A percentile compares a stretch with the other conserved stretches of the same genome.
Evolutionary conservation across 2,113 vertebrate genomes (phyloP).

Genomic region (Tetrao urogallus): DNA sequence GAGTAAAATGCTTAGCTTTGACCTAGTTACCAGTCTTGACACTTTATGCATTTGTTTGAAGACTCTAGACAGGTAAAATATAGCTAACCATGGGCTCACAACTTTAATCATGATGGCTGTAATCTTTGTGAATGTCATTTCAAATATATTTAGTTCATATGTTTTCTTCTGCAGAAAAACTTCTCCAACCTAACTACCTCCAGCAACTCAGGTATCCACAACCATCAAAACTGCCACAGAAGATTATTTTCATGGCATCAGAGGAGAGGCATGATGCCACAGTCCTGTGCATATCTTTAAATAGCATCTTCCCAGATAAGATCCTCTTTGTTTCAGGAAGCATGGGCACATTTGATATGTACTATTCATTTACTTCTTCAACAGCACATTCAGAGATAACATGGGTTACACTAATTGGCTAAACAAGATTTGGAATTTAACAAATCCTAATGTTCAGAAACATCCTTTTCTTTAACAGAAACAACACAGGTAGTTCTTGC

Average conservation of each 20-base stretch:
- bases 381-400: constrained; percentile 35
- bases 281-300: constrained; percentile 28
- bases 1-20: constrained; percentile 15
- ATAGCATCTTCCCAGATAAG: constrained; percentile 35
- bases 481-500: background rate
- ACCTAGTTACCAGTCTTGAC: background rate
- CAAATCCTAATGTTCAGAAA: constrained; percentile 31
- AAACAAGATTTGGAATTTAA: constrained; percentile 55
- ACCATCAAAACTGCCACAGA: constrained; percentile 32
- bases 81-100: background rate
- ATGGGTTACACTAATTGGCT: constrained; percentile 44
- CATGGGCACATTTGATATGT: constrained; percentile 1
- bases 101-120: background rate
- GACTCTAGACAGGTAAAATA: background rate
- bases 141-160: background rate
- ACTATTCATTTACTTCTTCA: constrained; percentile 22
- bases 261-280: background rate
- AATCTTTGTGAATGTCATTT: background rate
- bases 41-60: background rate
- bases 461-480: constrained; percentile 40
- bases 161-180: background rate
- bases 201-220: background rate
- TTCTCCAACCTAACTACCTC: background rate
- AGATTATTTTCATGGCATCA: constrained; percentile 2
- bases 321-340: constrained; percentile 36